phyloP scores from a whole-genome alignment of 2,888 invertebrate species.

The Amaurobius ferox region DNA sequence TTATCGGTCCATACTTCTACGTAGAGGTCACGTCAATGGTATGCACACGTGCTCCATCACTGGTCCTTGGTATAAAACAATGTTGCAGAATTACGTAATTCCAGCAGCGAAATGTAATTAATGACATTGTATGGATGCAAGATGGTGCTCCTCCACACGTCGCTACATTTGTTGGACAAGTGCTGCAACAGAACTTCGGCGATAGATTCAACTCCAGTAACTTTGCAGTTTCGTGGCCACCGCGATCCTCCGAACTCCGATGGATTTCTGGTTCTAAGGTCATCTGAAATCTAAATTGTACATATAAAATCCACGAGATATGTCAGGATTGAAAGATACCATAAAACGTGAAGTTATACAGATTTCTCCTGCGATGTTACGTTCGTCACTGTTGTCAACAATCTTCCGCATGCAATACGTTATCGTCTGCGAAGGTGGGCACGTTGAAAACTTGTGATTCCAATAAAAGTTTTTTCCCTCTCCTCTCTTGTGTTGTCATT shows the following conservation, averaged over 20 bases:
- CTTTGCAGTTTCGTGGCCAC: too few relatives aligned
- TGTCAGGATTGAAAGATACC: conserved; percentile 14
- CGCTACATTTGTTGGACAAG: too few relatives aligned
- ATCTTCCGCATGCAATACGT: too few relatives aligned
- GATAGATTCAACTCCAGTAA: background rate
- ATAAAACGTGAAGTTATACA: background rate
- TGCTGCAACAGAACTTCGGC: background rate
- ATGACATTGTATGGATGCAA: background rate
- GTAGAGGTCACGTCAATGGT: background rate
- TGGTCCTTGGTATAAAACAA: conserved; percentile 9
- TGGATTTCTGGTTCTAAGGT: conserved; percentile 15
- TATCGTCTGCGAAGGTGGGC: too few relatives aligned
- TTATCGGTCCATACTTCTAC: background rate
- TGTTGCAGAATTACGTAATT: background rate
- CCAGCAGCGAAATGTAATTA: background rate
- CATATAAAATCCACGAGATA: background rate
- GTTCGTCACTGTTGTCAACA: background rate
- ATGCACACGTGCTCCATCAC: background rate
- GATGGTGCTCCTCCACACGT: too few relatives aligned
- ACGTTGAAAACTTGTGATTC: conserved; percentile 4
- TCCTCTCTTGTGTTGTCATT: conserved; percentile 2
- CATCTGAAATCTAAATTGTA: conserved; percentile 15
- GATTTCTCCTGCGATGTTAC: too few relatives aligned
- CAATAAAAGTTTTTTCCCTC: background rate
- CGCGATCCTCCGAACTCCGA: background rate